phyloP scores from a whole-genome alignment of 2,113 vertebrate genomes.

The Hydropotes inermis region DNA sequence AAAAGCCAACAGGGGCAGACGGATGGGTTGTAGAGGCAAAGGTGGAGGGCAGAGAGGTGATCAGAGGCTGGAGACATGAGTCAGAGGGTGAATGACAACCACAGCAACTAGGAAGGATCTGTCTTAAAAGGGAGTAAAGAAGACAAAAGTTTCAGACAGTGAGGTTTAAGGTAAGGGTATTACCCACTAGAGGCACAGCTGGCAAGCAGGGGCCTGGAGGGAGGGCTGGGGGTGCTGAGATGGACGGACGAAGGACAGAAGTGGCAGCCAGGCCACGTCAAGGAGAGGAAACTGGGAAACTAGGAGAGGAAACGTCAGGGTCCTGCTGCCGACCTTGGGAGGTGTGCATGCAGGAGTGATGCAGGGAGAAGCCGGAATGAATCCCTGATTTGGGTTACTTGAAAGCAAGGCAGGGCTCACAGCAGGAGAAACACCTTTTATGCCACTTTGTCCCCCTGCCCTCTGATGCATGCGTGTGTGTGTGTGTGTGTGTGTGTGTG shows the following conservation, averaged over 20 bases:
- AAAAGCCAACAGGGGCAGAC: neutral
- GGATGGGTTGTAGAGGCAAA: neutral
- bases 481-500: no score
- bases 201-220: neutral
- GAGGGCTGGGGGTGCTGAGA: neutral
- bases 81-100: neutral
- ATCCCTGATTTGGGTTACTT: neutral
- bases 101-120: neutral
- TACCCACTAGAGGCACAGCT: rapidly evolving
- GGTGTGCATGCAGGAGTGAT: rapidly evolving
- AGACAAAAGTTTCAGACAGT: neutral
- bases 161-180: neutral
- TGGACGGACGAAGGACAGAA: neutral
- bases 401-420: neutral
- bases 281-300: neutral
- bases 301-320: no score
- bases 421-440: neutral
- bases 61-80: neutral
- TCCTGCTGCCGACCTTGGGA: neutral
- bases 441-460: neutral
- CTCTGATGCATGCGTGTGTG: neutral
- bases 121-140: neutral
- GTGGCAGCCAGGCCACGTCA: neutral
- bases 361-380: neutral
- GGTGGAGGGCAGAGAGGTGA: neutral